Base-by-base conservation (phyloP, 1,140 invertebrate species). In the Drosophila pseudoananassae region DNA sequence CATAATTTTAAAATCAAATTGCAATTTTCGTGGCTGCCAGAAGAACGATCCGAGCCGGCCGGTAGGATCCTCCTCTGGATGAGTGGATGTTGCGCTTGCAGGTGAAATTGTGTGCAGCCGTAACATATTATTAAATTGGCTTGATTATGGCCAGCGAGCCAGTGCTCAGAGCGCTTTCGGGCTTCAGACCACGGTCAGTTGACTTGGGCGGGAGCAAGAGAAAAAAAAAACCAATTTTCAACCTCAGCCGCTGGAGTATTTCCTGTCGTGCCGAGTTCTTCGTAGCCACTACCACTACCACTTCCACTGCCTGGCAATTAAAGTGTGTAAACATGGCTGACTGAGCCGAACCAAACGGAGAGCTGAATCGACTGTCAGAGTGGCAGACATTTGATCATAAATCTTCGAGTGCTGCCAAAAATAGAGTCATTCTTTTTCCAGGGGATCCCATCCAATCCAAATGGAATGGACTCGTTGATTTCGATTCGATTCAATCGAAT, bases 101-200 rank as follows among this genome's bases (percentile, higher is more conserved):
- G 81, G 81, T 85, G 81, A 85, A 85, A 87, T 87, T 87, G 78
- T 85, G 83, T 64, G 82, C 81, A 82, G 74, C 81, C 81, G 81
- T 78, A 85, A 85, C 81, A 75, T 85, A 82, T 85, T 85, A 85
- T 85, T 85, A 85, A 87, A 82, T 87, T 87, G 82, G 43, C 82
- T 85, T 85, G 81, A 85, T 85, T 85, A 78, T 81, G 82, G 81
- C 60, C 82, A 75, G 64, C 70, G 59, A 74, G 45, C 75, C 70
- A 78, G 31, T 52, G 50, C 64, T 75, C 20, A 45, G 59, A 61
- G 52, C 72, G 52, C 72, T 17, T 29, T 14, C 27, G 9, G 38
- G 45, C 49, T 17, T 3, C 53, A 23, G 59, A 60, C 53, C 55
- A 52, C 33, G 72, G 72, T 68, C 56, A 55, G 75, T 76, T 71